Base-by-base conservation (phyloP, 2,113 vertebrate species). In the Hiodon alosoides region DNA sequence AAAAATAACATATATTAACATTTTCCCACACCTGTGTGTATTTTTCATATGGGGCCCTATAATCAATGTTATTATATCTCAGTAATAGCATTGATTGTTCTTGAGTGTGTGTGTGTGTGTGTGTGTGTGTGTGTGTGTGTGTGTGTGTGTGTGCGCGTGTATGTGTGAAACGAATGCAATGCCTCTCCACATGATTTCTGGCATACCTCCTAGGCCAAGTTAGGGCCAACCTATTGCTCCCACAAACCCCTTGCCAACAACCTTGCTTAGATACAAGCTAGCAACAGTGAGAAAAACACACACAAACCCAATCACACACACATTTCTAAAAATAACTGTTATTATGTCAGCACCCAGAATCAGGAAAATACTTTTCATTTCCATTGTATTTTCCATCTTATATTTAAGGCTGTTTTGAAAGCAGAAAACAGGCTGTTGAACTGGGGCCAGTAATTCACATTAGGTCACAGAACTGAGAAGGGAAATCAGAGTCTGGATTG, bases 151-250 rank as follows among this genome's bases (percentile, higher is more conserved):
- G 7, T 3, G 67, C 31, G 59, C 11, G 75, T 51, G 46, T 50
- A 59, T 75, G 17, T 81, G 76, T 86, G 83, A 70, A 82, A 85
- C 82, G 87, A 82, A 83, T 85, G 77, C 79, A 77, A 84, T 86
- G 84, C 81, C 83, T 85, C 79, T 86, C 14, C 16, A 59, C 47
- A 5, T 61, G 51, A 48, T 46, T 50, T 77, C 81, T 88, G 86
- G 87, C 87, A 89, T 80, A 77, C 83, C 51, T 85, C 61, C 72
- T 60, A 55, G 53, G 84, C 85, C 84, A 75, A 86, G 80, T 89
- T 86, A 85, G 86, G 89, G 86, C 85, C 80, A 87, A 87, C 87
- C 86, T 87, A 88, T 84, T 85, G 76, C 82, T 88, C 87, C 87
- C 84, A 83, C 83, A 85, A 90, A 86, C 69, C 7, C 69, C 5